Base-by-base conservation (phyloP, 1,140 invertebrate genomes). In the Oscheius sp. region DNA sequence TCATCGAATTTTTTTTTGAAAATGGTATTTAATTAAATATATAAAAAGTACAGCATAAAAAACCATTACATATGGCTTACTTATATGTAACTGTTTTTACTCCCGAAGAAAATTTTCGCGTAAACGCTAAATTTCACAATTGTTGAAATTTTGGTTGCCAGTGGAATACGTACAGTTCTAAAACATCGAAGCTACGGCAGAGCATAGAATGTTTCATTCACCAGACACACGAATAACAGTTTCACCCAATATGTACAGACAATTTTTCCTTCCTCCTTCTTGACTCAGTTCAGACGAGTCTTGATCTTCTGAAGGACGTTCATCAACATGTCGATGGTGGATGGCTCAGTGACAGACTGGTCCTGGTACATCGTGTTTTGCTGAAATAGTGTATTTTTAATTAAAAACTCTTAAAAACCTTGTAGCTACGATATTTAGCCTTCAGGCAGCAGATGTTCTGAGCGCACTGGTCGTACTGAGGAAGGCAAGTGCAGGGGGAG, bases 401-500 rank as follows among this genome's bases (percentile, higher is more conserved):
- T 4, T 1, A 15, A 63, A 20, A 28, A n/a, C n/a, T n/a, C n/a
- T n/a, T n/a, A 26, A 32, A 69, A 36, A 73, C 71, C 65, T 74
- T 74, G 15, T 68, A 61, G 38, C 64, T 74, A 36, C 72, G 49
- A 65, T 61, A 74, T 52, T 62, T 59, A 3, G 72, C 49, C 38
- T 66, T 67, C 64, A 74, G 49, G 36, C 72, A 74, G 65, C 72
- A 74, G 3, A 74, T 59, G 38, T 74, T 74, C 65, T 67, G 72
- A 23, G 72, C 72, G 63, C 72, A 74, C 46, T 67, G 72, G 20
- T 74, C 72, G 72, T 74, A 74, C 32, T 74, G 72, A 31, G 72
- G 72, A 29, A 74, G 64, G 62, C 72, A 74, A 15, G 64, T 58
- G 55, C 72, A 74, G 15, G 55, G 38, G 36, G 62, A 59, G n/a